Evolutionary conservation across 2,113 vertebrate genomes (phyloP), one percentile per base, ranked within the genome.

Genomic region (Urocolius indicus): DNA sequence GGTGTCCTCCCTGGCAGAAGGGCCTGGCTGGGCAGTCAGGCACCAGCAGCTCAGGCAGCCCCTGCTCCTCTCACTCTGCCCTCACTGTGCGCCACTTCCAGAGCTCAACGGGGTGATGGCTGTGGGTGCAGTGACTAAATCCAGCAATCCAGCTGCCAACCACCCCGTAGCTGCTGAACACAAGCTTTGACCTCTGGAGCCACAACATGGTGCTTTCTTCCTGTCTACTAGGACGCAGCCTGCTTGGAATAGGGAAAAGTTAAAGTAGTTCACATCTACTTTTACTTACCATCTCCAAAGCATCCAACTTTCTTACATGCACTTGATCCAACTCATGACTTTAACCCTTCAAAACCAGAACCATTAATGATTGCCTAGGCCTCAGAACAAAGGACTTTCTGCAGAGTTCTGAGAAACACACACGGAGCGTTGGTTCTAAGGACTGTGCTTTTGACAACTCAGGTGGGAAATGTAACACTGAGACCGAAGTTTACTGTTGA

Each of bases 401-500:
- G 72, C 84, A 71, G 36, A 36, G 22, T 43, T 89, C 76, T 89
- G 43, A 75, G 66, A 94, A 86, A 91, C 0, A 2, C 51, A 72
- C 11, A 76, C 0, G 24, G 51, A 75, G 8, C 76, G 83, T 76
- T 84, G 54, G 67, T 77, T 92, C 51, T 61, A 74, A 68, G 72
- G 26, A 45, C 45, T 68, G 43, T 22, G 38, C 52, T 92, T 91
- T 61, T 36, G 92, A 94, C 88, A 97, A 49, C 76, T 88, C 52
- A 52, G 62, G 74, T 41, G 76, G 69, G 76, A 93, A 90, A 94
- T 91, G 69, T 46, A 91, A 88, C 72, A 75, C 57, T 0, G 3
- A 90, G 75, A 90, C 51, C 20, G 2, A 88, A 84, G 77, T 87
- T 95, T 82, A 78, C 10, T 69, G 89, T 36, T 93, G 83, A 92